Evolutionary conservation across 2,113 vertebrate species (phyloP), one percentile per base, ranked within the genome.

Genomic region (Ammospiza caudacuta): DNA sequence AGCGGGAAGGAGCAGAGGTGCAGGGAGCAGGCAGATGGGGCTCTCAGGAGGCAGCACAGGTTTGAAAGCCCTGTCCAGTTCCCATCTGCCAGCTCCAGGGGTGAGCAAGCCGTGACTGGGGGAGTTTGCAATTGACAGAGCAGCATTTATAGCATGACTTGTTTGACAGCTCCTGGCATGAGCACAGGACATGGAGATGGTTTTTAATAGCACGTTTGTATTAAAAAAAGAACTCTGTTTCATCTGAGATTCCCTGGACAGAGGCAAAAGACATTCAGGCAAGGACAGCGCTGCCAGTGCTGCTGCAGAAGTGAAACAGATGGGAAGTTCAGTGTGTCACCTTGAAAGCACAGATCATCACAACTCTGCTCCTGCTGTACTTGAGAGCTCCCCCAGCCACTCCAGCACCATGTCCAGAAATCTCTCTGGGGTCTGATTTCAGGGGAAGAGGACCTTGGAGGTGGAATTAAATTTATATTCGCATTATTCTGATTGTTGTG

Each of bases 311-410:
- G 63, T 59, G 81, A 94, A 95, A 72, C 92, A 96, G 88, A 91
- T 93, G 92, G 96, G 87, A 70, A 95, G 86, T 91, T 95, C 95
- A 96, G 83, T 59, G 76, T 95, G 91, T 96, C 94, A 97, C 96
- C 94, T 92, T 95, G 93, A 97, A 78, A 94, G 25, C 54, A 49
- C 84, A 76, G 58, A 89, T 55, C 75, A 33, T 20, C 82, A 54
- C 39, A 89, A 84, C 82, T 80, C 74, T 86, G 78, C 25, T 80
- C 82, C 87, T 77, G 52, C 80, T 57, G 44, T 74, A 95, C 87
- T 95, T 83, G 41, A 8, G 8, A 82, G 31, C 46, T 79, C 51
- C 49, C 70, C 70, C 8, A 14, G 41, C 14, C 70, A 43, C 78
- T 31, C 70, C 62, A 44, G n/a, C 61, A 8, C 9, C 52, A 10